phyloP scores from a whole-genome alignment of 2,888 invertebrate species.

The Achlya flavicornis region DNA sequence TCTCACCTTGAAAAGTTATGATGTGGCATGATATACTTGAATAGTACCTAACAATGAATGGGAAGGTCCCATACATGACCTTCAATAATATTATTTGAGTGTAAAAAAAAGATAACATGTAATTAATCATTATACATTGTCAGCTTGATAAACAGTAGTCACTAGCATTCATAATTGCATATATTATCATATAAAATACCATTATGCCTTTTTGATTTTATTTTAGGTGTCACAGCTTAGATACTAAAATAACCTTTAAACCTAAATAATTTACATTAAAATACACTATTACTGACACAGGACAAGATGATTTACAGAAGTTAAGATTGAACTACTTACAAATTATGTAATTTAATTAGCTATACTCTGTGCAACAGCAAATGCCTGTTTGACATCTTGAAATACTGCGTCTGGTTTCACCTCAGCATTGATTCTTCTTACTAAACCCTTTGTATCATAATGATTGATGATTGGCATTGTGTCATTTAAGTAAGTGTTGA shows the following conservation, averaged over 20 bases:
- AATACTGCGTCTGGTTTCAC: conserved; percentile 87
- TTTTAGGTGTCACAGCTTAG: not conserved
- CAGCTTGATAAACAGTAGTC: too few relatives aligned
- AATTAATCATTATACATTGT: too few relatives aligned
- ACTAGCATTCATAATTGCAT: too few relatives aligned
- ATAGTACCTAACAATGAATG: too few relatives aligned
- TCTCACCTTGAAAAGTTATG: too few relatives aligned
- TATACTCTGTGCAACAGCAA: conserved; percentile 67
- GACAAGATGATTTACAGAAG: conserved; percentile 10
- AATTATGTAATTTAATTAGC: conserved; percentile 44
- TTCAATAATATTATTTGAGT: too few relatives aligned
- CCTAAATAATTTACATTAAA: conserved; percentile 10
- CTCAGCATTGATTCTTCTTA: conserved; percentile 90
- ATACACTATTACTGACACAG: conserved; percentile 6
- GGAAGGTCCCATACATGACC: too few relatives aligned
- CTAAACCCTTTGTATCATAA: conserved; percentile 88
- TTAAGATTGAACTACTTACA: conserved; percentile 45
- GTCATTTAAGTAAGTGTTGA: conserved; percentile 92
- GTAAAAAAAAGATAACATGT: too few relatives aligned
- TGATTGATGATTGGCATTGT: conserved; percentile 95
- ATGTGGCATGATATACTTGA: too few relatives aligned
- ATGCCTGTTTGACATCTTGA: conserved; percentile 79
- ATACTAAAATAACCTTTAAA: not conserved
- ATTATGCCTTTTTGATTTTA: not conserved
- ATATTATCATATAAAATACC: not conserved